These are phyloP conservation scores for Enteromius unitaeniatus DNA, from an alignment of 2,797 vertebrate genomes.

Conservation along the genomic window DNA sequence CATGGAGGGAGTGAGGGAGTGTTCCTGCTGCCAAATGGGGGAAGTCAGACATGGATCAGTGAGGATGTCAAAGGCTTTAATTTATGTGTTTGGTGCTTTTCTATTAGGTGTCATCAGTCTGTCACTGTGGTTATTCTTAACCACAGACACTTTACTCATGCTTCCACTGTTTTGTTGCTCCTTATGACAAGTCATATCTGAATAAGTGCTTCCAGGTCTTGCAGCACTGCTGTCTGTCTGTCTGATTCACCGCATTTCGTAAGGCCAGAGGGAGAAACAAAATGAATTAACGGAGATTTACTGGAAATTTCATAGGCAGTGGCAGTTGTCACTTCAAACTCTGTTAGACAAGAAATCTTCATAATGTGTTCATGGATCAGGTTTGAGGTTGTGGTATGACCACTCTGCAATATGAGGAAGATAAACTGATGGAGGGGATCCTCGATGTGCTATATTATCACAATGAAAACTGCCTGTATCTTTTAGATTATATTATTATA, in stretches of 20 bases:
- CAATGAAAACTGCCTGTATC: background rate
- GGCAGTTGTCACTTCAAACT: constrained; percentile 25
- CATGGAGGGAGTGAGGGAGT: background rate
- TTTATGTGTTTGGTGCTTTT: constrained; percentile 44
- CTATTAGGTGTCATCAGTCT: constrained; percentile 67
- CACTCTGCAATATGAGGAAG: background rate
- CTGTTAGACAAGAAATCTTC: constrained; percentile 15
- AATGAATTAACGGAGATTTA: constrained; percentile 40
- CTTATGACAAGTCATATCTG: constrained; percentile 75
- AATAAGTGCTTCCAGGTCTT: constrained; percentile 70
- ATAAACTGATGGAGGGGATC: background rate
- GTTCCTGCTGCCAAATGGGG: constrained; percentile 25
- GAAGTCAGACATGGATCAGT: constrained; percentile 42
- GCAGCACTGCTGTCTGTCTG: constrained; percentile 65
- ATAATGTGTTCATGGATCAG: constrained; percentile 25
- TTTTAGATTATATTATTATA: background rate
- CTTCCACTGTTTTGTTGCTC: constrained; percentile 68
- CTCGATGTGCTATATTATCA: background rate
- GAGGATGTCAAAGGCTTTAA: constrained; percentile 22
- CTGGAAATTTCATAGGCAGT: constrained; percentile 38
- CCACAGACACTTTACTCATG: constrained; percentile 24
- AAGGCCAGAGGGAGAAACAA: constrained; percentile 24
- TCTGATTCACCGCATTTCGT: constrained; percentile 9
- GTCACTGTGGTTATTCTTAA: constrained; percentile 67
- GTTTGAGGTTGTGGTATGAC: constrained; percentile 4